Conservation (phyloP, 2,888 invertebrate genomes). For the Anoncus sp. region DNA sequence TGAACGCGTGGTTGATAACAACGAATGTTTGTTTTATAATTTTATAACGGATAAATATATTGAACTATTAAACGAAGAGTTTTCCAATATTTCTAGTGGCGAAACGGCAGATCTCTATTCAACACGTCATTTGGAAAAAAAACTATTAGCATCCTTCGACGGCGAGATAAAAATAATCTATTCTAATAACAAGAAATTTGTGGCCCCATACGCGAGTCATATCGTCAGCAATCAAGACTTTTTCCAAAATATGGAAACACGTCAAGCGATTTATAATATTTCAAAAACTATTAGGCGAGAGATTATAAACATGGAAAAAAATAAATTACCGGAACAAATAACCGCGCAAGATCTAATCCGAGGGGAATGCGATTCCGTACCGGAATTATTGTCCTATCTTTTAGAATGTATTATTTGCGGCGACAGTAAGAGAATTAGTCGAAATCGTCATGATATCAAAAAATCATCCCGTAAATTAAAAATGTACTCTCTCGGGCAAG, state of each 20-base stretch:
- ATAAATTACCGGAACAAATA: slow-evolving; percentile 23
- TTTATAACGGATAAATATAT: too few relatives aligned
- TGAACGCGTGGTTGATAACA: too few relatives aligned
- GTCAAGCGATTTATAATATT: slow-evolving; percentile 21
- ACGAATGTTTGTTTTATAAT: too few relatives aligned
- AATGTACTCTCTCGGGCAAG: slow-evolving; percentile 26
- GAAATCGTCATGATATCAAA: slow-evolving; percentile 4
- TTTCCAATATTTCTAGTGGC: too few relatives aligned
- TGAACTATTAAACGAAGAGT: too few relatives aligned
- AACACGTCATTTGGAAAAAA: too few relatives aligned
- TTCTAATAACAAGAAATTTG: background rate
- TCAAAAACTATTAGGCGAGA: slow-evolving; percentile 12
- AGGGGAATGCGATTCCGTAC: slow-evolving; percentile 19
- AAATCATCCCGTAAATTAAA: slow-evolving; percentile 1
- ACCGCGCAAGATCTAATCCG: slow-evolving; percentile 25
- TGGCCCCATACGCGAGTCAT: slow-evolving; percentile 10
- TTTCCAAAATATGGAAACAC: slow-evolving; percentile 13
- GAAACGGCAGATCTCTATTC: too few relatives aligned
- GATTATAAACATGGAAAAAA: slow-evolving; percentile 11
- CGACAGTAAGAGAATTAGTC: slow-evolving; percentile 1
- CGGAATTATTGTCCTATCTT: slow-evolving; percentile 9
- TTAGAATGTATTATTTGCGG: slow-evolving; percentile 10
- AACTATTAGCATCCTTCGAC: too few relatives aligned
- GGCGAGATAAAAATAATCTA: too few relatives aligned
- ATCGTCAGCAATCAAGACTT: slow-evolving; percentile 22